A percentile compares a stretch with the other conserved stretches of the same genome.
Conservation (phyloP, 2,888 invertebrate genomes). For the Lasiommata megera region DNA sequence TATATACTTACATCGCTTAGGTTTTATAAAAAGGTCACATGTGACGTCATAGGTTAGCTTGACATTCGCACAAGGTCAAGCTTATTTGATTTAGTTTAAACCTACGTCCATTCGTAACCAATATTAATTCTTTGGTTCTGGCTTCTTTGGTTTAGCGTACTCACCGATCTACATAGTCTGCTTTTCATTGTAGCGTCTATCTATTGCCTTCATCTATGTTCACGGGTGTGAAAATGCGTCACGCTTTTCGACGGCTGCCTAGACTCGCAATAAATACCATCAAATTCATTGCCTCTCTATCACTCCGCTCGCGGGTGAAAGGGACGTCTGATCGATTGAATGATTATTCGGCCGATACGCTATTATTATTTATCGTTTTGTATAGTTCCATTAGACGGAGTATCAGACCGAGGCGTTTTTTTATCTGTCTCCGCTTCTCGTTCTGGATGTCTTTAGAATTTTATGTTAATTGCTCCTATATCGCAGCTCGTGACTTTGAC, state of each 20-base stretch:
- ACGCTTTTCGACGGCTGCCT: constrained; percentile 33
- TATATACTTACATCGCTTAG: too few species aligned
- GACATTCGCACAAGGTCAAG: too few species aligned
- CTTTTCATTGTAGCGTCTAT: background rate
- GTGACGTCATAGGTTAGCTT: too few species aligned
- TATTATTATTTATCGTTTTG: constrained; percentile 39
- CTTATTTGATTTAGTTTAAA: too few species aligned
- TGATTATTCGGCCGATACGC: constrained; percentile 36
- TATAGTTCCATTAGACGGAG: constrained; percentile 38
- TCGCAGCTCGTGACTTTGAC: background rate
- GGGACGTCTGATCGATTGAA: constrained; percentile 34
- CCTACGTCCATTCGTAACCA: too few species aligned
- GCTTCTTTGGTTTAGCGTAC: too few species aligned
- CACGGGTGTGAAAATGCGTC: constrained; percentile 39
- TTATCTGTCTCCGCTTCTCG: constrained; percentile 27
- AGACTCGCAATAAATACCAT: constrained; percentile 15
- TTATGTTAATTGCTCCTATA: constrained; percentile 22
- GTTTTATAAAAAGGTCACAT: too few species aligned
- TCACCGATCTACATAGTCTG: background rate
- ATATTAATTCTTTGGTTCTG: too few species aligned
- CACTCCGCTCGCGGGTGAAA: constrained; percentile 22
- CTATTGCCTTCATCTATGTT: background rate
- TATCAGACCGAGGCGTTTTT: constrained; percentile 37
- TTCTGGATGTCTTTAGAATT: constrained; percentile 26
- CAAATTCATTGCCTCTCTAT: constrained; percentile 26